These are phyloP conservation scores for Scatophagus argus DNA, from an alignment of 2,113 vertebrate species.

Conservation along the genomic window DNA sequence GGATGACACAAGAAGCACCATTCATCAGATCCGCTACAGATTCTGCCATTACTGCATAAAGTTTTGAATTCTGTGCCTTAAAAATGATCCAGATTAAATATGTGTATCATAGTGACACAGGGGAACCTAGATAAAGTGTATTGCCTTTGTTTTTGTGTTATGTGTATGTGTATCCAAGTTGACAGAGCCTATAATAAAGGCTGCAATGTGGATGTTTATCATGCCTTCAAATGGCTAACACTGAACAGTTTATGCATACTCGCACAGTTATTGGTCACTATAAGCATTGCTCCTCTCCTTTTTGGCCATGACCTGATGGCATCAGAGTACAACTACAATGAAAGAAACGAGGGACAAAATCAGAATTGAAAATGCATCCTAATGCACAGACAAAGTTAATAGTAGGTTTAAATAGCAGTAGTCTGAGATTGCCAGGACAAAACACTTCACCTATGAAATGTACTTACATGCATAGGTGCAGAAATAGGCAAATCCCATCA, in stretches of 20 bases:
- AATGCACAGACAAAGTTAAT: too few relatives aligned
- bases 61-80: not conserved
- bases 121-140: not conserved
- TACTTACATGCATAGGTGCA: too few relatives aligned
- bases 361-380: too few relatives aligned
- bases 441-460: too few relatives aligned
- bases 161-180: not conserved
- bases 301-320: not conserved
- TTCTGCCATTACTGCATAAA: not conserved
- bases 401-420: too few relatives aligned
- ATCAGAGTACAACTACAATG: not conserved
- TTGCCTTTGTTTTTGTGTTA: not conserved
- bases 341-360: not conserved
- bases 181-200: not conserved
- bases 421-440: not conserved
- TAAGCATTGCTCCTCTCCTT: not conserved
- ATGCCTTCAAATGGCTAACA: not conserved
- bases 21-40: constrained; percentile 5
- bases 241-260: not conserved
- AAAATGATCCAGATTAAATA: not conserved
- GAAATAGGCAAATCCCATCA: too few relatives aligned
- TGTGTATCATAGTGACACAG: not conserved
- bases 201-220: not conserved
- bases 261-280: not conserved
- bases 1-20: constrained; percentile 14